Evolutionary conservation across 2,888 invertebrate genomes (phyloP), one percentile per base, ranked within the genome.

Genomic region (Drosophila paracracens): DNA sequence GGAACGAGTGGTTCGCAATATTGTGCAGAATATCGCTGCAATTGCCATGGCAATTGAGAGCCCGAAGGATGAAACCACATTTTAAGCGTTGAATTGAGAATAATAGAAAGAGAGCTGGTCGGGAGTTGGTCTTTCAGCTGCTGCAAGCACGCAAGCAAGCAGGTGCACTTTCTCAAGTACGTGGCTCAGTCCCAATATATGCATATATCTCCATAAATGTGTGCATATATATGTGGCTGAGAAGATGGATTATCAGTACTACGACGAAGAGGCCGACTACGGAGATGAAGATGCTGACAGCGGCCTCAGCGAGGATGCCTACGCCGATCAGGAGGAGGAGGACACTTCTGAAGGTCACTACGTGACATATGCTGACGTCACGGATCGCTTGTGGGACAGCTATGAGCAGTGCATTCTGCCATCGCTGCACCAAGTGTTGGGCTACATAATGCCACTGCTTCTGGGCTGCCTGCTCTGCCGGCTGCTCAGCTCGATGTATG

Each of bases 231-330:
- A 31, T 7, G 8, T 35, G 43, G 53, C 25, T 25, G 53, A n/a
- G n/a, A 61, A 29, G 7, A 88, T 86, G 88, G 85, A 89, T 21
- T 86, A 89, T 61, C 71, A 82, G 11, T 86, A 87, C 61, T 86
- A 76, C 51, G 85, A 88, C 53, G 88, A 88, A 7, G 52, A 38
- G 56, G 38, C 54, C 10, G 86, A 84, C 48, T 88, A 85, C 25
- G 27, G 56, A 6, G 85, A 88, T 11, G 70, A 85, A n/a, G 82
- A 82, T 31, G 82, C 25, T 29, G 29, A n/a, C 46, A 27, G 8
- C 31, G 25, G 43, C 13, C 56, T 46, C 27, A 51, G 60, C 46
- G 79, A 82, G 11, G 63, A 63, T 7, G 46, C 38, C 8, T 68
- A 63, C 43, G 21, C 40, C 4, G 72, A 65, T 13, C 63, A 53